phyloP scores from a whole-genome alignment of 2,113 vertebrate species.

The Coracopsis vasa region DNA sequence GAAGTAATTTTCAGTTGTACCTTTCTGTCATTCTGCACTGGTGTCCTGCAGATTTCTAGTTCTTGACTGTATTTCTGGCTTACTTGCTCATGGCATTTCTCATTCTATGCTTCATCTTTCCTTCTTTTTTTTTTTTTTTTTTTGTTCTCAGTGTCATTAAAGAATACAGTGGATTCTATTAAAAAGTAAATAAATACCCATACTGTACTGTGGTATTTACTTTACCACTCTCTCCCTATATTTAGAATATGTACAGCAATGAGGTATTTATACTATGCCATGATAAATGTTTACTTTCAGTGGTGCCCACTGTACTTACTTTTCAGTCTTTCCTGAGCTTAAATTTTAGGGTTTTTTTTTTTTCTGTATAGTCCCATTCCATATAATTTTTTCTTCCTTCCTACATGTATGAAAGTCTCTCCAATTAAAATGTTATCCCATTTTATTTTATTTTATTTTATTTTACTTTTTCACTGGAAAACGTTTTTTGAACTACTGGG shows the following conservation, averaged over 20 bases:
- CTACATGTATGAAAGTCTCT: not conserved
- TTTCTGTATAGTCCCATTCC: not conserved
- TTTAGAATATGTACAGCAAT: conserved; percentile 67
- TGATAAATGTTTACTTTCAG: conserved; percentile 67
- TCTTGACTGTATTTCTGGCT: not conserved
- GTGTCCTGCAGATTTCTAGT: not conserved
- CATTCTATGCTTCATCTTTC: not conserved
- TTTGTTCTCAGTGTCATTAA: conserved; percentile 13
- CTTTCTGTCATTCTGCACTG: not conserved
- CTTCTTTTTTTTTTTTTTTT: not conserved
- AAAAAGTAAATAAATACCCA: conserved; percentile 55
- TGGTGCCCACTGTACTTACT: conserved; percentile 49
- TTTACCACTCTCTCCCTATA: conserved; percentile 54
- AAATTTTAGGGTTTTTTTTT: conserved; percentile 44
- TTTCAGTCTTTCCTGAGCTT: conserved; percentile 47
- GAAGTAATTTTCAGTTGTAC: not conserved
- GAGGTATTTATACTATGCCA: conserved; percentile 64
- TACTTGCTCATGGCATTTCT: not conserved
- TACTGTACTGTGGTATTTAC: conserved; percentile 56
- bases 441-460: not conserved
- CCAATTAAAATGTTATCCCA: not conserved
- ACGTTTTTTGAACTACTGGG: not conserved
- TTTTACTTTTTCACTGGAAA: not conserved
- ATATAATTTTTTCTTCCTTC: not conserved
- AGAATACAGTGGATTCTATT: conserved; percentile 42